Conservation (phyloP, 2,113 vertebrate genomes). For the Rhineura floridana region DNA sequence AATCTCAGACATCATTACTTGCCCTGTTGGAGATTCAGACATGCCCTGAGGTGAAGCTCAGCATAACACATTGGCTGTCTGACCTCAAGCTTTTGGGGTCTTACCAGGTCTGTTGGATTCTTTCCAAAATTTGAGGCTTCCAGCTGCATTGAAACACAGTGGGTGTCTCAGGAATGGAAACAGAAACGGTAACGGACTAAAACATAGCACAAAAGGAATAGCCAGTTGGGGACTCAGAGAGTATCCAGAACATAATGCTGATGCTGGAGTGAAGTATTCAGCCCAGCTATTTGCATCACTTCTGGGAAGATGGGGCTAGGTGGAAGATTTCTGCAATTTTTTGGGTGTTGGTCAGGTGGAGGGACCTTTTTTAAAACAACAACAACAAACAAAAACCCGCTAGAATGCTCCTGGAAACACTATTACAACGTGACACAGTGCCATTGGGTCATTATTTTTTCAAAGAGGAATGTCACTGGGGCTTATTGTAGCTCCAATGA, state of each 20-base stretch:
- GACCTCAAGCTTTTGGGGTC: neutral
- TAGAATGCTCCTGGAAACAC: neutral
- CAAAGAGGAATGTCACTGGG: too few species aligned
- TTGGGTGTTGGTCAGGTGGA: too few species aligned
- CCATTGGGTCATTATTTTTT: neutral
- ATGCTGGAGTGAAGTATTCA: neutral
- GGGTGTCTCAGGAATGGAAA: neutral
- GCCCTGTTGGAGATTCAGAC: neutral
- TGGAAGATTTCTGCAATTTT: neutral
- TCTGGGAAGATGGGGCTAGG: neutral
- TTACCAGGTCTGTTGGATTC: neutral
- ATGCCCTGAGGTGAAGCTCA: neutral
- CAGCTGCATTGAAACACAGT: accelerated
- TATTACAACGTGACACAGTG: neutral
- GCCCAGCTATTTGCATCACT: neutral
- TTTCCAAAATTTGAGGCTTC: neutral
- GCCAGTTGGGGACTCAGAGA: neutral
- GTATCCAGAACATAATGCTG: too few species aligned
- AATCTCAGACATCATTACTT: neutral
- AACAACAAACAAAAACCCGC: too few species aligned
- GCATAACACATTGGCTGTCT: neutral
- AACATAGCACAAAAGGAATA: accelerated
- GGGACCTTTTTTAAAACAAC: neutral
- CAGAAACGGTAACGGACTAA: too few species aligned
- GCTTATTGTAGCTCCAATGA: too few species aligned